Evolutionary conservation across 1,140 invertebrate species (phyloP), one percentile per base, ranked within the genome.

Genomic region (Drosophila pseudoobscura): DNA sequence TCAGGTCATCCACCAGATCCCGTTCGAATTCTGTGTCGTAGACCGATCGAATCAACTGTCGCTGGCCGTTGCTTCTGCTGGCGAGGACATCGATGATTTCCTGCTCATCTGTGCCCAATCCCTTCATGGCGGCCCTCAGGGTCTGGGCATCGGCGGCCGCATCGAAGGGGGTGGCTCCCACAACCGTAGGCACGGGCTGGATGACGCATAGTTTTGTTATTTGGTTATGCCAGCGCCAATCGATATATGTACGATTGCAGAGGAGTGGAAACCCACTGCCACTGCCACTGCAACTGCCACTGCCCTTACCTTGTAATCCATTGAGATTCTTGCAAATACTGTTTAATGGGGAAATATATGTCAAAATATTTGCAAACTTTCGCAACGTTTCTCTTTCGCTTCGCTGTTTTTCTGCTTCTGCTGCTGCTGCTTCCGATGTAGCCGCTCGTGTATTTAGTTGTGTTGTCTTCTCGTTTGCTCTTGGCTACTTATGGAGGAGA

Each of bases 81-180:
- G 94, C 94, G 6, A 96, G 90, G 20, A 96, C 93, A 59, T 95
- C 94, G 52, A 96, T 96, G 56, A 97, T 95, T 9, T 94, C 92
- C 77, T 95, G 93, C 91, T 97, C 96, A 82, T 97, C 94, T 1
- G 96, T 96, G 1, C 96, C 95, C 46, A 96, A 93, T 26, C 96
- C 94, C 85, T 96, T 95, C 95, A 97, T 96, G 1, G 96, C 96
- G 26, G 92, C 93, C 31, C 95, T 91, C 2, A 97, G 91, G 1
- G 93, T 92, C 70, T 94, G 93, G 2, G 94, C 96, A 92, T 97
- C 96, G 74, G 93, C 92, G 2, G 92, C 90, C 2, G 95, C 93
- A 89, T 95, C 94, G 90, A 96, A 96, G 64, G 93, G 92, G 9
- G 92, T 79, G 20, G 92, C 89, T 8, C 94, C 93, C 26, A 91